Percentiles rank a stretch among this genome's conserved stretches.
Evolutionary conservation across 2,888 invertebrate species (phyloP).

Genomic region (Linyphia triangularis): DNA sequence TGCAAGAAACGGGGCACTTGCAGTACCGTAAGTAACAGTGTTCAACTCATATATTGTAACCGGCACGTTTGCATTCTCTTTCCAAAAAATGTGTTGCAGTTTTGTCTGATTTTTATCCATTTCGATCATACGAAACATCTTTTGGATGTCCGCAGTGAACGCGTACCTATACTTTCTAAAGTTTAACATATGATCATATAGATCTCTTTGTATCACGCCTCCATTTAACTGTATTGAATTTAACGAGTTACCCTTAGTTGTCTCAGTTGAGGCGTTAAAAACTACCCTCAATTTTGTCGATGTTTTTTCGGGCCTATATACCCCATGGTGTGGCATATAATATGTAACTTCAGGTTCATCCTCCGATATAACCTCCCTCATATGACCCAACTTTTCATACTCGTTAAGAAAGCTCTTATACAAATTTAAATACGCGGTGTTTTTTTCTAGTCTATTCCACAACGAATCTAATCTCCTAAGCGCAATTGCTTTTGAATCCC

Average conservation of each 20-base stretch:
- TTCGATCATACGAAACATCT: neutral
- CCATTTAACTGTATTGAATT: conserved; percentile 78
- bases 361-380: neutral
- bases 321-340: conserved; percentile 36
- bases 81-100: neutral
- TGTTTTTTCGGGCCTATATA: conserved; percentile 40
- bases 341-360: neutral
- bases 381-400: conserved; percentile 27
- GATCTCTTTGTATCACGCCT: neutral
- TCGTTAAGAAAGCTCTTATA: neutral
- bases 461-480: neutral
- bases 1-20: conserved; percentile 15
- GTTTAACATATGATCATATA: neutral
- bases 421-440: neutral
- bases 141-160: conserved; percentile 6
- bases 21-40: neutral
- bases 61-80: neutral
- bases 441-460: neutral
- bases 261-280: conserved; percentile 68
- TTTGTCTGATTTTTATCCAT: neutral
- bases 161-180: conserved; percentile 10
- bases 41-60: neutral
- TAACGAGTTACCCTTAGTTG: conserved; percentile 76
- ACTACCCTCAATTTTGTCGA: conserved; percentile 75
- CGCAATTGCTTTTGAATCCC: neutral